Evolutionary conservation across 2,888 invertebrate species (phyloP).

Genomic region (Ophioninae sp.): DNA sequence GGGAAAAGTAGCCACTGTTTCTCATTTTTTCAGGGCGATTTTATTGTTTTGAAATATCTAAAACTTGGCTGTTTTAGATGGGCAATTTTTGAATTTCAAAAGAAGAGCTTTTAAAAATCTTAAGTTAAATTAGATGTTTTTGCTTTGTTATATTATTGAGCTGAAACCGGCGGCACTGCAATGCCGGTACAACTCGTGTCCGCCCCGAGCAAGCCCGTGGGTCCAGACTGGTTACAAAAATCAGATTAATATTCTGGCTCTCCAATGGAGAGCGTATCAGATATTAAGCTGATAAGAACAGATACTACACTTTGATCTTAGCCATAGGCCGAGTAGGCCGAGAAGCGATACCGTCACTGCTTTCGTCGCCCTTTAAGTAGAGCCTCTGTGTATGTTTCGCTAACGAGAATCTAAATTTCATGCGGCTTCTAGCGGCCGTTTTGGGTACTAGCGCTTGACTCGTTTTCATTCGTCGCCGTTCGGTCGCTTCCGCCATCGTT

Average conservation of each 20-base stretch:
- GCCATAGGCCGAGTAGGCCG: slow-evolving; percentile 36
- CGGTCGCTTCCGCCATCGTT: not conserved
- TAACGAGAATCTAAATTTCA: not conserved
- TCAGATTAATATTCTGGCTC: slow-evolving; percentile 61
- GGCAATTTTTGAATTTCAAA: too few relatives aligned
- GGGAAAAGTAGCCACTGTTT: too few relatives aligned
- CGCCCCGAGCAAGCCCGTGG: slow-evolving; percentile 60
- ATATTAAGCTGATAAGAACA: slow-evolving; percentile 56
- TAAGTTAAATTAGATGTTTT: not conserved
- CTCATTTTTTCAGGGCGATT: too few relatives aligned
- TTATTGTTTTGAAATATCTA: too few relatives aligned
- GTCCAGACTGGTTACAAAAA: slow-evolving; percentile 55
- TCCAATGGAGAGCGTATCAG: slow-evolving; percentile 58
- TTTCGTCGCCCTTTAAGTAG: not conserved
- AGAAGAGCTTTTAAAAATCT: too few relatives aligned
- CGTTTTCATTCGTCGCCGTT: not conserved
- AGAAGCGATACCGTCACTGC: slow-evolving; percentile 11
- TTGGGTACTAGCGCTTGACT: not conserved
- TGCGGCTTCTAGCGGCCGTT: slow-evolving; percentile 20
- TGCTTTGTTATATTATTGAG: slow-evolving; percentile 45
- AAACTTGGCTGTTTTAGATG: too few relatives aligned
- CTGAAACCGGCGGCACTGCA: slow-evolving; percentile 59
- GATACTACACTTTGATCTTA: slow-evolving; percentile 48
- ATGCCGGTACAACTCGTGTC: slow-evolving; percentile 59
- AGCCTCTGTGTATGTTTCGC: not conserved